These are phyloP conservation scores for Agrochola litura DNA, from an alignment of 2,888 invertebrate genomes.

Conservation along the genomic window DNA sequence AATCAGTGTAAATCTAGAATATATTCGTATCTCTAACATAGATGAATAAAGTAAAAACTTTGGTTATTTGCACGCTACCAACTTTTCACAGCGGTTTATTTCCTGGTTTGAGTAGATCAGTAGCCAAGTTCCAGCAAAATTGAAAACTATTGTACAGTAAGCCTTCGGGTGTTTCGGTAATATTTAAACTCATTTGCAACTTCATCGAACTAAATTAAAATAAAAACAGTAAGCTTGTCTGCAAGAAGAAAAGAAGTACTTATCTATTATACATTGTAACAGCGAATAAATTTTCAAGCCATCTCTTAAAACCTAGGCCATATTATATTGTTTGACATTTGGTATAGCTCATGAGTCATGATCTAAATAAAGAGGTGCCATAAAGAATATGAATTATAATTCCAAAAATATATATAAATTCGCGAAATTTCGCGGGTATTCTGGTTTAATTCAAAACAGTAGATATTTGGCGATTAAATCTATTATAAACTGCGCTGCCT, in stretches of 20 bases:
- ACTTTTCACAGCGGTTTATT: conserved; percentile 32
- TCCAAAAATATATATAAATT: too few relatives aligned
- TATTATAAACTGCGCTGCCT: neutral
- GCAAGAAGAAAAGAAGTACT: neutral
- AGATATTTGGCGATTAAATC: neutral
- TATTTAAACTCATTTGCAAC: conserved; percentile 52
- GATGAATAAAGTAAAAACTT: conserved; percentile 14
- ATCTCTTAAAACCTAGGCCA: too few relatives aligned
- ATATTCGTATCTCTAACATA: neutral
- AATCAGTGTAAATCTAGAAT: neutral
- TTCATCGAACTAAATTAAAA: conserved; percentile 32
- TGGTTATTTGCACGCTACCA: neutral
- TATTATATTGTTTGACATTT: too few relatives aligned
- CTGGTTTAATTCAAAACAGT: neutral
- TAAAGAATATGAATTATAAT: too few relatives aligned
- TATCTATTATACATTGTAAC: too few relatives aligned
- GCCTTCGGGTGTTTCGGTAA: conserved; percentile 20
- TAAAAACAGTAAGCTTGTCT: neutral
- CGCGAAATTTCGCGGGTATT: too few relatives aligned
- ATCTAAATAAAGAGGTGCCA: too few relatives aligned
- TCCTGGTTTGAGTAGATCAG: conserved; percentile 21
- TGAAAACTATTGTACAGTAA: conserved; percentile 41
- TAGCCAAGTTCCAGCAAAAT: conserved; percentile 31
- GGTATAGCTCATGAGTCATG: too few relatives aligned
- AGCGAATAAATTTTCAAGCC: too few relatives aligned